phyloP scores from a whole-genome alignment of 2,113 vertebrate genomes.

The Dermatemys mawii region DNA sequence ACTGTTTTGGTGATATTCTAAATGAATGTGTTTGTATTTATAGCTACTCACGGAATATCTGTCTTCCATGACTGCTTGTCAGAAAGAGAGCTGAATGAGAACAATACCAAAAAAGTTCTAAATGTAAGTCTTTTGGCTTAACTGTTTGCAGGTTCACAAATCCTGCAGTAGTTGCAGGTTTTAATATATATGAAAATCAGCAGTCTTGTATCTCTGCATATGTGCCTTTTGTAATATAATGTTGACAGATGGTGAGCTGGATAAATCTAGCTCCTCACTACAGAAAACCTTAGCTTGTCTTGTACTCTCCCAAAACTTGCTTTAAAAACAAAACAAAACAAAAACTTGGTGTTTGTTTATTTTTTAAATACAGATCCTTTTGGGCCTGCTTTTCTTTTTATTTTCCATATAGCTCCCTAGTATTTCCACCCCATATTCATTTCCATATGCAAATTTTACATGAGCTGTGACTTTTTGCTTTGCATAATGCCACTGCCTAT shows the following conservation, averaged over 20 bases:
- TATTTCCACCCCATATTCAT: conserved; percentile 65
- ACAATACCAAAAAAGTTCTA: conserved; percentile 76
- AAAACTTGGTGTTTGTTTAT: conserved; percentile 77
- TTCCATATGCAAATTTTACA: conserved; percentile 66
- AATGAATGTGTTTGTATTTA: not conserved
- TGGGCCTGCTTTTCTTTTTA: conserved; percentile 77
- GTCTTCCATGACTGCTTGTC: not conserved
- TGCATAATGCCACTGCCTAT: conserved; percentile 69
- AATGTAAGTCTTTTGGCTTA: conserved; percentile 81
- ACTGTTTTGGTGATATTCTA: not conserved
- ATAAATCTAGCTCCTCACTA: conserved; percentile 80
- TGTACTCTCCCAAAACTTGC: conserved; percentile 77
- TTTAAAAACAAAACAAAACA: no score
- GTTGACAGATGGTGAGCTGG: conserved; percentile 85
- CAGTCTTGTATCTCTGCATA: conserved; percentile 87
- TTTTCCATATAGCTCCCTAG: conserved; percentile 68
- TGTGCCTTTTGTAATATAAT: conserved; percentile 89
- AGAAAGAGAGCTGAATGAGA: conserved; percentile 70
- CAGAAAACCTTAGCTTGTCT: conserved; percentile 82
- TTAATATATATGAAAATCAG: conserved; percentile 99
- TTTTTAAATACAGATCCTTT: conserved; percentile 75
- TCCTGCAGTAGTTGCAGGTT: conserved; percentile 86
- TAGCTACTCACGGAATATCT: not conserved
- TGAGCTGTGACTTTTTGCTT: conserved; percentile 44
- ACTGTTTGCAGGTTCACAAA: conserved; percentile 84